Base-by-base conservation (phyloP, 2,797 vertebrate species). In the Loriculus beryllinus region DNA sequence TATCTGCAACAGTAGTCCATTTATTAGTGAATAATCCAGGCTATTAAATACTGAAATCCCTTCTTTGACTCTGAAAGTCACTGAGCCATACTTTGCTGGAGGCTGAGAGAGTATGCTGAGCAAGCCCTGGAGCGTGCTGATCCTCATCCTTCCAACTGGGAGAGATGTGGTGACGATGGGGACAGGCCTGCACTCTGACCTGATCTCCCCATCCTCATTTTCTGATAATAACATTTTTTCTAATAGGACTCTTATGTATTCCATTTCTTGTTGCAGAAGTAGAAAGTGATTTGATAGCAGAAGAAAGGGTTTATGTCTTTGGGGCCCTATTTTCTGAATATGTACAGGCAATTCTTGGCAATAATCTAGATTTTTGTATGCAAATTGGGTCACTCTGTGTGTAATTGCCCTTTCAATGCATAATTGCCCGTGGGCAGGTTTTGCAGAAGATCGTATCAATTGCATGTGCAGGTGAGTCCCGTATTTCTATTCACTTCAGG, bases 381-480 rank as follows among this genome's bases (percentile, higher is more conserved):
- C 83, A 95, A 93, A 95, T 93, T 77, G 68, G 83, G 88, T 89
- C 31, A 10, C 78, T 52, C 48, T 70, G 68, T 95, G 70, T 89
- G 84, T 92, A 96, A 95, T 94, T 95, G 93, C 68, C 83, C 88
- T 92, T 95, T 92, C 91, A 89, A 43, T 85, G 86, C 83, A 75
- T 88, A 95, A 92, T 87, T 92, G 92, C 86, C 86, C 52, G 14
- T 49, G 81, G 93, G 86, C 90, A 94, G 65, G 60, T 91, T 95
- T 91, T 87, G 75, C 81, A 93, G 88, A 72, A 90, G 93, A 94
- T 94, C 59, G 1, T 64, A 94, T 95, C 78, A 67, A 29, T 35
- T 43, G 49, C 62, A 40, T 74, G 81, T 78, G 65, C 84, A 71
- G 86, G 74, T 95, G 93, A 88, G 84, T 88, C 81, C 20, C 71